phyloP scores from a whole-genome alignment of 2,888 invertebrate genomes.

The Rhopalosiphum nymphaeae region DNA sequence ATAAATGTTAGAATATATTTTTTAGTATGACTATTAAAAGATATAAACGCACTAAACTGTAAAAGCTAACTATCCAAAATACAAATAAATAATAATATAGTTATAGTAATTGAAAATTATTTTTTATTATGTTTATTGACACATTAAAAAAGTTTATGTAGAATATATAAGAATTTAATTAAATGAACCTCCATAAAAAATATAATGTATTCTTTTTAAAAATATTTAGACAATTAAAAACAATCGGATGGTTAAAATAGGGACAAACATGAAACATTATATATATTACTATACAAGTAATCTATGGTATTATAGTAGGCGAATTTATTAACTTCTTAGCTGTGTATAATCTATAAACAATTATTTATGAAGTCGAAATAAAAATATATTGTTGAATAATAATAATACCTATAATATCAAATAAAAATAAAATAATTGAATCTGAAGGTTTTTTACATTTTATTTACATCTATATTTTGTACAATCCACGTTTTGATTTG shows the following conservation, averaged over 20 bases:
- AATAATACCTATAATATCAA: no score
- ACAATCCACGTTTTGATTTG: background rate
- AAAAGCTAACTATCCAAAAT: background rate
- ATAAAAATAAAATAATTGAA: background rate
- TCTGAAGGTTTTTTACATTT: background rate
- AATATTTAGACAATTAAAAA: background rate
- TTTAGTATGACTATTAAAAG: conserved; percentile 24
- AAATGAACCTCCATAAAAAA: background rate
- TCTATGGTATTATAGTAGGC: background rate
- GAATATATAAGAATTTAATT: background rate
- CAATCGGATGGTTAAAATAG: background rate
- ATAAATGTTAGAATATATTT: background rate
- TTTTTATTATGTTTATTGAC: conserved; percentile 4
- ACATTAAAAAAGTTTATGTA: conserved; percentile 5
- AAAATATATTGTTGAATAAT: background rate
- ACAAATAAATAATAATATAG: background rate
- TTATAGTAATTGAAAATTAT: conserved; percentile 21
- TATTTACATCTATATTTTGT: background rate
- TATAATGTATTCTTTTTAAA: background rate
- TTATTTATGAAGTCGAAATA: background rate
- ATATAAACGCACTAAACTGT: background rate
- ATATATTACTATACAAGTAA: background rate
- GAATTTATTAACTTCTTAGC: background rate
- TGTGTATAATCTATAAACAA: background rate
- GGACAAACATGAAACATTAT: background rate